phyloP scores from a whole-genome alignment of 2,888 invertebrate genomes.

The Xestoiulus laeticollis region DNA sequence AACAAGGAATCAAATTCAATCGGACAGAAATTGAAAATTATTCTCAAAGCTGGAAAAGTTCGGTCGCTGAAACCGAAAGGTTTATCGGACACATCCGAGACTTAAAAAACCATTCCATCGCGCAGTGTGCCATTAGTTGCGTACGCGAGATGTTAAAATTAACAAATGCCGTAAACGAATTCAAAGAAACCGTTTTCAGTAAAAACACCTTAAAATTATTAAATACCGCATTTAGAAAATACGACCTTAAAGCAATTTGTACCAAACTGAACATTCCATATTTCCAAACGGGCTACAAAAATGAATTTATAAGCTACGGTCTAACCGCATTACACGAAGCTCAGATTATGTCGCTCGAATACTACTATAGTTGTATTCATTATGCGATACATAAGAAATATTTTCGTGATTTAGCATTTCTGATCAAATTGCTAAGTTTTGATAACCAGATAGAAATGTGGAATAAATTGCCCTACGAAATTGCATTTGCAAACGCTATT shows the following conservation, averaged over 20 bases:
- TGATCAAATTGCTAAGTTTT: neutral
- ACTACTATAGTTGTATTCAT: neutral
- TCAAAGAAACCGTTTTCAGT: neutral
- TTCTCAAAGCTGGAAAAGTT: constrained; percentile 55
- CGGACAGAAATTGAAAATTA: constrained; percentile 43
- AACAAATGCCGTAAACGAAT: neutral
- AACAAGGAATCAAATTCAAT: constrained; percentile 49
- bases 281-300: neutral
- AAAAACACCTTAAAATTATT: neutral
- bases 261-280: neutral
- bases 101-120: neutral
- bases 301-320: too few relatives aligned
- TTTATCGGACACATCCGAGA: constrained; percentile 53
- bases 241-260: neutral
- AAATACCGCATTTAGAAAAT: neutral
- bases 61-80: constrained; percentile 54
- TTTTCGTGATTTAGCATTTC: neutral
- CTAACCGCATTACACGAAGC: neutral
- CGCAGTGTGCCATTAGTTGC: neutral
- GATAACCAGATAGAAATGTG: neutral
- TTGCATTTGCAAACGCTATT: neutral
- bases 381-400: neutral
- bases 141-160: neutral
- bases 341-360: neutral
- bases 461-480: neutral